Conservation (phyloP, 1,140 invertebrate species). For the Parapsyche elsis region DNA sequence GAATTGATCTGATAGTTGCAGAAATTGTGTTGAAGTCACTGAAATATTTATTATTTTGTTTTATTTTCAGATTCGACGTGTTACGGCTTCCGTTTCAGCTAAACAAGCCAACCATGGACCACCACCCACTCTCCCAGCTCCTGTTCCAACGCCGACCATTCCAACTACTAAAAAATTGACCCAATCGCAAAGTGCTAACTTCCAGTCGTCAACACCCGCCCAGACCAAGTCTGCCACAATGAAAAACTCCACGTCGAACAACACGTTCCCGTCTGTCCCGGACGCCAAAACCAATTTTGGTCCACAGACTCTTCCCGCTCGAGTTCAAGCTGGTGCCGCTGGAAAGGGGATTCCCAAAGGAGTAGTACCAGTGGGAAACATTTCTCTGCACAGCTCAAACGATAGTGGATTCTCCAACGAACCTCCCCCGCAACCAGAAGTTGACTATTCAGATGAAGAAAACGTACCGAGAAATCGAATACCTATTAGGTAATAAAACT, state of each 20-base stretch:
- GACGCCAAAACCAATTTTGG: conserved; percentile 67
- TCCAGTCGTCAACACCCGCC: conserved; percentile 58
- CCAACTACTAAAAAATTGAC: conserved; percentile 61
- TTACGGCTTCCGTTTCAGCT: conserved; percentile 63
- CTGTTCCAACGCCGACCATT: conserved; percentile 69
- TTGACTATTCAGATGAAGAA: conserved; percentile 91
- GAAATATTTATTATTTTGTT: background rate
- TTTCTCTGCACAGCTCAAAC: conserved; percentile 88
- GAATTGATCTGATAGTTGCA: no score
- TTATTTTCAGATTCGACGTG: conserved; percentile 63
- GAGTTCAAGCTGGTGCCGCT: conserved; percentile 59
- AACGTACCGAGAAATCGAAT: conserved; percentile 71
- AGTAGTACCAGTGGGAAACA: conserved; percentile 72
- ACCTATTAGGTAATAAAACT: conserved; percentile 74
- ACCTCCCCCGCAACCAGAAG: conserved; percentile 86
- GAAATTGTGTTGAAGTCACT: no score
- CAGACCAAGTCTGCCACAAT: conserved; percentile 60
- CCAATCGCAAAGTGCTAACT: conserved; percentile 67
- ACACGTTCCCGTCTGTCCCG: conserved; percentile 67
- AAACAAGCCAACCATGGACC: conserved; percentile 62
- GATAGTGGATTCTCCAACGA: conserved; percentile 93
- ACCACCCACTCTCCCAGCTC: conserved; percentile 73
- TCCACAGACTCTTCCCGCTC: conserved; percentile 63
- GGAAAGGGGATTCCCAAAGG: conserved; percentile 59
- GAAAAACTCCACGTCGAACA: conserved; percentile 69